Percentiles rank a stretch among this genome's conserved stretches.
phyloP scores from a whole-genome alignment of 2,797 vertebrate species.

The Tenualosa ilisha region DNA sequence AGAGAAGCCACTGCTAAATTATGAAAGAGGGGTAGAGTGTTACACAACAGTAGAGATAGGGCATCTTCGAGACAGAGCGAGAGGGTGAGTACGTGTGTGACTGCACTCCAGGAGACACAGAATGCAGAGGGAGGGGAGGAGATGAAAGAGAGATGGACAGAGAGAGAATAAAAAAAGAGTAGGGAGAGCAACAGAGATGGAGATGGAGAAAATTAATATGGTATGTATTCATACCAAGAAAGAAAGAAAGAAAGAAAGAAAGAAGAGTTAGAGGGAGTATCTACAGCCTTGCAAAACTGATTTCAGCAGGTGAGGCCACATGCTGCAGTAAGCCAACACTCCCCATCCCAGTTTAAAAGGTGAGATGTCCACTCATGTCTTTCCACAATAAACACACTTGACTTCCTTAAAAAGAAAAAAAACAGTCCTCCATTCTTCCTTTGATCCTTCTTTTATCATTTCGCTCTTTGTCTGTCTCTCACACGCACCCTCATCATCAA shows the following conservation, averaged over 20 bases:
- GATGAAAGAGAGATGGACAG: not conserved
- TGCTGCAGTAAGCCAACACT: not conserved
- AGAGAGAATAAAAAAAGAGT: not conserved
- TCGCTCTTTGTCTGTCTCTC: not conserved
- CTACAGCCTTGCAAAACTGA: not conserved
- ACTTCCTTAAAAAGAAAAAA: not conserved
- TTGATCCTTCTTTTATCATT: not conserved
- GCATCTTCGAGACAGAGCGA: conserved; percentile 37
- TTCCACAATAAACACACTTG: conserved; percentile 4
- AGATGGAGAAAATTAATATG: too few relatives aligned
- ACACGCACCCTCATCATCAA: not conserved
- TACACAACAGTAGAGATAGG: not conserved
- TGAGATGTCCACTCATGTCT: not conserved
- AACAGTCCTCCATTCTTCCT: not conserved
- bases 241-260: conserved; percentile 28
- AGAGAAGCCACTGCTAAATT: not conserved
- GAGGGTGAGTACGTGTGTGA: conserved; percentile 57
- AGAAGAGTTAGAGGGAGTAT: conserved; percentile 18
- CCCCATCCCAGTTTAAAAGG: not conserved
- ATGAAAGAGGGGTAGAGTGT: conserved; percentile 37
- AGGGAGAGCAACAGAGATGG: not conserved
- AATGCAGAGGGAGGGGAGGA: not conserved
- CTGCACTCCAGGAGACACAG: conserved; percentile 54
- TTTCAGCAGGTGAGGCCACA: not conserved
- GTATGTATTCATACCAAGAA: too few relatives aligned